Evolutionary conservation across 1,140 invertebrate species (phyloP), one percentile per base, ranked within the genome.

Genomic region (Brevipalpus yothersi): DNA sequence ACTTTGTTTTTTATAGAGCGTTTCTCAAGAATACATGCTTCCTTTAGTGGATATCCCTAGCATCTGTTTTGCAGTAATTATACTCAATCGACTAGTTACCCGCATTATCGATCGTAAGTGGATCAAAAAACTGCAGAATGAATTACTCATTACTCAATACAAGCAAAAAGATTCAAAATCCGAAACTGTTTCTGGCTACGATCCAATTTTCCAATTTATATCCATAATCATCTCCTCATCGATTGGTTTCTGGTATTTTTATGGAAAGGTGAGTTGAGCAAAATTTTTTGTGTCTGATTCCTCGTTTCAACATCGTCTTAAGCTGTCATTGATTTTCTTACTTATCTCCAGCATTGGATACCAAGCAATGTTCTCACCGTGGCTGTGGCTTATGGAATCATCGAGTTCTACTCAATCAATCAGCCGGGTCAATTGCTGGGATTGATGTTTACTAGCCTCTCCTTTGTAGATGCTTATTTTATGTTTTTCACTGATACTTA

Each of bases 391-490:
- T 81, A 98, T 53, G 97, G 95, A 72, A 94, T 91, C 54, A 88
- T 99, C 43, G 95, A 99, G 72, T 74, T 97, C 31, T 75, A 99
- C 43, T 89, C 96, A 69, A 74, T 99, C 99, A 40, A 77, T 99
- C 0, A 82, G 83, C 63, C 95, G 94, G 13, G 77, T 99, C n/a
- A n/a, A n/a, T n/a, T n/a, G n/a, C 5, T 97, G 99, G 71, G 73
- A 98, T 58, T 99, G 99, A 71, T 95, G 99, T 71, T 87, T 99
- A 61, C 99, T 90, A 57, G 98, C 94, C 89, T 98, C 72, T 94
- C 98, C 21, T n/a, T n/a, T n/a, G n/a, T 98, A 98, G 94, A 87
- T 95, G 13, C 95, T 90, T 17, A 94, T 99, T 5, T 94, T n/a
- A n/a, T n/a, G n/a, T n/a, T n/a, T n/a, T n/a, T n/a, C n/a, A n/a